A percentile compares a stretch with the other conserved stretches of the same genome.
Evolutionary conservation across 1,140 invertebrate species (phyloP).

Genomic region (Telenomus remus): DNA sequence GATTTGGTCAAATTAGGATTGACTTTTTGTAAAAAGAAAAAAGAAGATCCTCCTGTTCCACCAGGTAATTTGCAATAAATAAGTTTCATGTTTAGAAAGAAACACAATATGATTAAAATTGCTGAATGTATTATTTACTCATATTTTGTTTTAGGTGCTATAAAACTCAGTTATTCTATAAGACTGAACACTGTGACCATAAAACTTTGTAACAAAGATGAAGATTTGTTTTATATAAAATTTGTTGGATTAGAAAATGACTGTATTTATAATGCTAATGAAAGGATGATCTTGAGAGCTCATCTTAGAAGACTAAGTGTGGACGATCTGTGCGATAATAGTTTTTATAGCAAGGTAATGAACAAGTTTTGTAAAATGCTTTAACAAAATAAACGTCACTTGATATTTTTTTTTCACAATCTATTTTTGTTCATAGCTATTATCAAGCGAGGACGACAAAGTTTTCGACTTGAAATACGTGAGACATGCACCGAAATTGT

Average conservation of each 20-base stretch:
- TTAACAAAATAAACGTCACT: too few species aligned
- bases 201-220: slow-evolving; percentile 82
- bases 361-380: background rate
- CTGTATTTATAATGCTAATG: slow-evolving; percentile 87
- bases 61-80: slow-evolving; percentile 73
- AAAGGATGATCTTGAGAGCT: slow-evolving; percentile 83
- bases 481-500: slow-evolving; percentile 79
- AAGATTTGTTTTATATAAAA: slow-evolving; percentile 82
- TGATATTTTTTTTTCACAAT: slow-evolving; percentile 1
- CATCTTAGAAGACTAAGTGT: slow-evolving; percentile 81
- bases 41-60: slow-evolving; percentile 81
- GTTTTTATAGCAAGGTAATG: slow-evolving; percentile 85
- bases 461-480: slow-evolving; percentile 86
- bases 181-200: slow-evolving; percentile 79
- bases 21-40: slow-evolving; percentile 63
- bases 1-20: slow-evolving; percentile 54
- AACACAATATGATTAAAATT: too few species aligned
- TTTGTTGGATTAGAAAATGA: slow-evolving; percentile 82
- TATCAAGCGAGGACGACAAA: slow-evolving; percentile 85
- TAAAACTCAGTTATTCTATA: slow-evolving; percentile 85
- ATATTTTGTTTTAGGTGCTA: slow-evolving; percentile 78
- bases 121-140: too few species aligned
- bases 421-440: slow-evolving; percentile 68
- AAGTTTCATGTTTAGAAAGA: background rate
- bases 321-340: slow-evolving; percentile 84